Evolutionary conservation across 2,113 vertebrate species (phyloP).

Genomic region (Vimba vimba): DNA sequence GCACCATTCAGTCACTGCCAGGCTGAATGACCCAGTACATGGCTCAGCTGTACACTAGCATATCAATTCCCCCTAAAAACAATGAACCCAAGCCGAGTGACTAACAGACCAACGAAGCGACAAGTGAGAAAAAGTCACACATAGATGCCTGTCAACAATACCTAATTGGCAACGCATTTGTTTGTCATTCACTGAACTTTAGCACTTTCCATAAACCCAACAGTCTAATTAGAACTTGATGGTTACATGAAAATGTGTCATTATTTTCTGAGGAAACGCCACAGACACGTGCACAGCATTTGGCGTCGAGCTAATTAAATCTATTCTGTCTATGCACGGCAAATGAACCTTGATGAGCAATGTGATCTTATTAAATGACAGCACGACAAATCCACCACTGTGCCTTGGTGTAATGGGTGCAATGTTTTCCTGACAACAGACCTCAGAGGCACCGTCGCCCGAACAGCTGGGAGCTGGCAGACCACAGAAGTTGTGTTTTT

Average conservation of each 20-base stretch:
- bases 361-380: slow-evolving; percentile 77
- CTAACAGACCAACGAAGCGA: slow-evolving; percentile 54
- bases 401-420: slow-evolving; percentile 41
- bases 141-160: slow-evolving; percentile 70
- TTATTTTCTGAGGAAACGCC: slow-evolving; percentile 68
- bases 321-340: slow-evolving; percentile 69
- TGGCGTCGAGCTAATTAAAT: slow-evolving; percentile 74
- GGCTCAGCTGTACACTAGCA: slow-evolving; percentile 64
- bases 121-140: slow-evolving; percentile 61
- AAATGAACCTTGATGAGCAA: slow-evolving; percentile 77
- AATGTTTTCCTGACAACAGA: slow-evolving; percentile 64
- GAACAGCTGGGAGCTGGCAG: slow-evolving; percentile 75
- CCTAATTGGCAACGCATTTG: slow-evolving; percentile 77
- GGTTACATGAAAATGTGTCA: slow-evolving; percentile 80
- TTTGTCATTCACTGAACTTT: slow-evolving; percentile 80
- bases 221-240: slow-evolving; percentile 79
- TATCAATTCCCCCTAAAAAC: slow-evolving; percentile 56
- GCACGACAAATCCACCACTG: slow-evolving; percentile 55
- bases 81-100: slow-evolving; percentile 27
- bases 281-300: slow-evolving; percentile 60
- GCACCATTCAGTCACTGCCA: slow-evolving; percentile 73
- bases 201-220: slow-evolving; percentile 67
- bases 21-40: slow-evolving; percentile 57
- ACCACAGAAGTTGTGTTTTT: slow-evolving; percentile 60
- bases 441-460: slow-evolving; percentile 48